phyloP scores from a whole-genome alignment of 2,888 invertebrate genomes.

The Lepetodrilus schrolli region DNA sequence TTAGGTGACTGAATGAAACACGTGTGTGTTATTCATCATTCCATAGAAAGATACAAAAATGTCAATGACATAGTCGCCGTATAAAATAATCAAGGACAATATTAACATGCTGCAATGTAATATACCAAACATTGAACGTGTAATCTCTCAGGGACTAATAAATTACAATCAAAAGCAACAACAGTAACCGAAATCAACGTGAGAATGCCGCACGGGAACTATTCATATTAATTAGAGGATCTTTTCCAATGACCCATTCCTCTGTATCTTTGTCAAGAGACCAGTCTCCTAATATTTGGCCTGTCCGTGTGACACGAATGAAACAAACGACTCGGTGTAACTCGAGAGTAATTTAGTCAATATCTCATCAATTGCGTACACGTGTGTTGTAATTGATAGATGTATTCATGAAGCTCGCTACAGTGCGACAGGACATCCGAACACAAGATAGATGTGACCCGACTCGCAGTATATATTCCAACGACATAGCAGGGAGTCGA shows the following conservation, averaged over 20 bases:
- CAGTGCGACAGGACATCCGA: not conserved
- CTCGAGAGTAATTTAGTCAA: conserved; percentile 24
- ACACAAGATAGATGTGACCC: conserved; percentile 8
- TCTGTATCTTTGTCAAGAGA: conserved; percentile 12
- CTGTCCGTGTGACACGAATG: not conserved
- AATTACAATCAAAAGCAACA: not conserved
- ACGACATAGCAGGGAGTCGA: conserved; percentile 14
- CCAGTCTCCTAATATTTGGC: not conserved
- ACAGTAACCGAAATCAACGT: conserved; percentile 3
- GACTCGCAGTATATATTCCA: not conserved
- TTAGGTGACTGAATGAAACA: no score
- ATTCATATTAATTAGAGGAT: conserved; percentile 1
- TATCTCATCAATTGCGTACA: conserved; percentile 20
- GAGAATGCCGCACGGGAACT: not conserved
- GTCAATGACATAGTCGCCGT: no score
- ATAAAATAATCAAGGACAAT: not conserved
- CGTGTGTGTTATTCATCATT: no score
- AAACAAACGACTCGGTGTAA: conserved; percentile 17
- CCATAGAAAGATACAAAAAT: not conserved
- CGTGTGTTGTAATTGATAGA: conserved; percentile 19
- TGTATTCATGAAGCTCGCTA: not conserved
- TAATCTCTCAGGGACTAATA: conserved; percentile 8
- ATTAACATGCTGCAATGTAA: not conserved
- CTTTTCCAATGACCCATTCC: not conserved
- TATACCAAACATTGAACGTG: not conserved